A percentile compares a stretch with the other conserved stretches of the same genome.
These are phyloP conservation scores for Mormyrus proboscirostris DNA, from an alignment of 2,797 vertebrate genomes.

Conservation along the genomic window DNA sequence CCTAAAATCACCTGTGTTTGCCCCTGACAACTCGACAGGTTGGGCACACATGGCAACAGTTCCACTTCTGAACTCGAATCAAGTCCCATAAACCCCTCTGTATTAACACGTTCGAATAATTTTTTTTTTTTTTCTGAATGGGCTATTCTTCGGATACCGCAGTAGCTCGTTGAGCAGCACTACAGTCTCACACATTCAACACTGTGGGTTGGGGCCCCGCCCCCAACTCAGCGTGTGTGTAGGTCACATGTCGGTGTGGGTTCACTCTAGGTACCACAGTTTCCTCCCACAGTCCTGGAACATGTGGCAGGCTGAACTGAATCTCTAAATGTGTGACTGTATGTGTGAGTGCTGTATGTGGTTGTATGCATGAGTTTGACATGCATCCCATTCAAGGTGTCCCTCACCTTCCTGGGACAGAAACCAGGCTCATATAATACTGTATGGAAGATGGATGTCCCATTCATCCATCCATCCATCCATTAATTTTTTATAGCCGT, in stretches of 20 bases:
- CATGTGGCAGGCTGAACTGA: not conserved
- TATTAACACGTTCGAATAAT: not conserved
- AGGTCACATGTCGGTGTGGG: not conserved
- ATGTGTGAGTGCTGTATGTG: not conserved
- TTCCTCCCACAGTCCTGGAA: not conserved
- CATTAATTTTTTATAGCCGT: not conserved
- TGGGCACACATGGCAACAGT: not conserved
- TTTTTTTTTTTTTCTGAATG: not conserved
- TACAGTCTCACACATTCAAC: not conserved
- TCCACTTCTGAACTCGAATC: not conserved
- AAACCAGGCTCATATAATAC: not conserved
- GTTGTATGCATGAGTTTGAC: not conserved
- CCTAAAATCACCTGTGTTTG: not conserved
- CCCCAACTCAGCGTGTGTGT: not conserved
- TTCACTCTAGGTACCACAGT: not conserved
- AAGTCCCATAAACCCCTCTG: conserved; percentile 9
- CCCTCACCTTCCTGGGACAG: not conserved
- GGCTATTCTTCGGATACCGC: conserved; percentile 5
- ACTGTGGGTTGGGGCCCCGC: not conserved
- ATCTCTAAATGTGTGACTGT: not conserved
- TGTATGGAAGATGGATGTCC: not conserved
- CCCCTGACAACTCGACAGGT: not conserved
- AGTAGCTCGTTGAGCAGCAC: not conserved
- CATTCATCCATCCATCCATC: not conserved
- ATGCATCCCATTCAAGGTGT: not conserved